phyloP scores from a whole-genome alignment of 2,888 invertebrate species.

The Petrophora chlorosata region DNA sequence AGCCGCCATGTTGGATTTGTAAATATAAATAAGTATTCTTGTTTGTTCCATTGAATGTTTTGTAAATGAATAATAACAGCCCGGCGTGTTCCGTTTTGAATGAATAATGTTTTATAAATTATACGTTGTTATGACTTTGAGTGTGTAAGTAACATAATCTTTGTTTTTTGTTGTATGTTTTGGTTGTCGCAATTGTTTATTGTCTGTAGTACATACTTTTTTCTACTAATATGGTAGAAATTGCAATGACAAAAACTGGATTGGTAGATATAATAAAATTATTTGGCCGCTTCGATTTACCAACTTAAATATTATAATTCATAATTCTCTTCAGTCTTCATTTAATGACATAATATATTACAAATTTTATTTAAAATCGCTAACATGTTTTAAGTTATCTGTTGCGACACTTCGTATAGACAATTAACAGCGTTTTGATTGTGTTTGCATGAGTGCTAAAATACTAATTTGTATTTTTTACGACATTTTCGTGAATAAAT shows the following conservation, averaged over 20 bases:
- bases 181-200: constrained; percentile 8
- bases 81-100: constrained; percentile 18
- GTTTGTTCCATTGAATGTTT: constrained; percentile 23
- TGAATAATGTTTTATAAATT: neutral
- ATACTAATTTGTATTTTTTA: constrained; percentile 19
- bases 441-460: constrained; percentile 45
- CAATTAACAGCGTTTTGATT: constrained; percentile 36
- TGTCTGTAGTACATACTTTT: neutral
- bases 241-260: no score
- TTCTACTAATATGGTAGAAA: neutral
- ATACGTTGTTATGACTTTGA: neutral
- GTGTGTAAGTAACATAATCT: constrained; percentile 9
- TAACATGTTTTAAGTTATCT: no score
- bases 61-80: constrained; percentile 29
- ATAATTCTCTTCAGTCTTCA: no score
- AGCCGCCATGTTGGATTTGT: constrained; percentile 24
- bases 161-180: constrained; percentile 10
- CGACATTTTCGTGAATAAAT: constrained; percentile 8
- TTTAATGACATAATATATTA: no score
- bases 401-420: constrained; percentile 38
- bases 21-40: constrained; percentile 14
- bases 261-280: no score
- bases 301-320: no score
- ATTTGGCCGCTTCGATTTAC: no score
- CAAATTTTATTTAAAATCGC: no score